These are phyloP conservation scores for Petromus typicus DNA, from an alignment of 2,113 vertebrate species.

Conservation along the genomic window DNA sequence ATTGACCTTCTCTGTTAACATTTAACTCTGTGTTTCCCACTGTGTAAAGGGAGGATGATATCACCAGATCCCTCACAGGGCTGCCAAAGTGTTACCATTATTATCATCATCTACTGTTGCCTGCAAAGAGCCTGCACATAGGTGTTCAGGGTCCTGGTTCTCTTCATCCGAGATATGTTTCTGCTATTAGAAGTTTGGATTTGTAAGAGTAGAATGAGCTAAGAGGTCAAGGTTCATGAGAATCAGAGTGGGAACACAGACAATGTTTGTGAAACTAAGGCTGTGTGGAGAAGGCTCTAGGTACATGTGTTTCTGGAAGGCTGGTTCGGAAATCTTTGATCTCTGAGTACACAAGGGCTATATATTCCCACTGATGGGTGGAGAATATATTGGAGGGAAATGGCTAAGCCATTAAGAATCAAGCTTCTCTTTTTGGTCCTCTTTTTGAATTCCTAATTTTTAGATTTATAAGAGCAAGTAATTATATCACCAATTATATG, in stretches of 20 bases:
- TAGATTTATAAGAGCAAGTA: constrained; percentile 73
- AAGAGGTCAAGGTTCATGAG: not conserved
- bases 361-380: not conserved
- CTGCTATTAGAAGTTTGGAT: not conserved
- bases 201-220: not conserved
- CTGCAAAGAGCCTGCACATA: not conserved
- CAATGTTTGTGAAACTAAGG: not conserved
- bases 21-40: not conserved
- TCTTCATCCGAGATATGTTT: not conserved
- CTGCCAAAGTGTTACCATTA: not conserved
- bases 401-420: constrained; percentile 32
- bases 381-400: not conserved
- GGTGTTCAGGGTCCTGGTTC: not conserved
- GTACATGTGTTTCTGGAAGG: not conserved
- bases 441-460: constrained; percentile 68
- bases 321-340: constrained; percentile 2
- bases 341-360: not conserved
- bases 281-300: not conserved
- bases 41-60: not conserved
- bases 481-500: constrained; percentile 75
- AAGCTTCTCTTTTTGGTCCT: constrained; percentile 14
- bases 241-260: not conserved
- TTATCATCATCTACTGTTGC: not conserved
- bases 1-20: not conserved
- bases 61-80: not conserved